Evolutionary conservation across 2,113 vertebrate species (phyloP).

Genomic region (Bubo blakistoni): DNA sequence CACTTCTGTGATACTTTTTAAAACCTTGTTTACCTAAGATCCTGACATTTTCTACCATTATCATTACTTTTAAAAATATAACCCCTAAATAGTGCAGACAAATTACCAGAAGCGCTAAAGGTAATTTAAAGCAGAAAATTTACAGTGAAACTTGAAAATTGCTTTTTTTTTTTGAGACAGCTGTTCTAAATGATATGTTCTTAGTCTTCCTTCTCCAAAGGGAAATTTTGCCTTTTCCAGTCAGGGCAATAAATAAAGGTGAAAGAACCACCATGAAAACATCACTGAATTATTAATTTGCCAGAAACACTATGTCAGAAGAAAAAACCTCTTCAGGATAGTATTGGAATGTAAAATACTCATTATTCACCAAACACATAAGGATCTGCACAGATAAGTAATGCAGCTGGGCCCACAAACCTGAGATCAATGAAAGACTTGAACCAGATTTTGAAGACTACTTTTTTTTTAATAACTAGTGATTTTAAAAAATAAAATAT

Average conservation of each 20-base stretch:
- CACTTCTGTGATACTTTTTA: background rate
- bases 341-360: background rate
- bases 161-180: background rate
- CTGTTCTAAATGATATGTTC: constrained; percentile 3
- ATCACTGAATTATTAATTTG: constrained; percentile 58
- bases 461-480: background rate
- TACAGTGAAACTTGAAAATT: constrained; percentile 4
- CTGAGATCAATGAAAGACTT: background rate
- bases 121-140: constrained; percentile 9
- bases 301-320: background rate
- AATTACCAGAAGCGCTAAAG: background rate
- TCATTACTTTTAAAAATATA: constrained; percentile 3
- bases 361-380: background rate
- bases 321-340: background rate
- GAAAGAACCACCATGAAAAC: constrained; percentile 26
- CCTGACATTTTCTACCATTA: background rate
- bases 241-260: constrained; percentile 48
- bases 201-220: constrained; percentile 21
- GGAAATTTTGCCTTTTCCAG: constrained; percentile 43
- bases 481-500: background rate
- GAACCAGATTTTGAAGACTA: background rate
- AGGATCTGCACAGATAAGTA: background rate
- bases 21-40: background rate
- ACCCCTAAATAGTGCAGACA: background rate
- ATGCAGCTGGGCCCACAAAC: background rate